Evolutionary conservation across 2,113 vertebrate genomes (phyloP).

Genomic region (Ammospiza caudacuta): DNA sequence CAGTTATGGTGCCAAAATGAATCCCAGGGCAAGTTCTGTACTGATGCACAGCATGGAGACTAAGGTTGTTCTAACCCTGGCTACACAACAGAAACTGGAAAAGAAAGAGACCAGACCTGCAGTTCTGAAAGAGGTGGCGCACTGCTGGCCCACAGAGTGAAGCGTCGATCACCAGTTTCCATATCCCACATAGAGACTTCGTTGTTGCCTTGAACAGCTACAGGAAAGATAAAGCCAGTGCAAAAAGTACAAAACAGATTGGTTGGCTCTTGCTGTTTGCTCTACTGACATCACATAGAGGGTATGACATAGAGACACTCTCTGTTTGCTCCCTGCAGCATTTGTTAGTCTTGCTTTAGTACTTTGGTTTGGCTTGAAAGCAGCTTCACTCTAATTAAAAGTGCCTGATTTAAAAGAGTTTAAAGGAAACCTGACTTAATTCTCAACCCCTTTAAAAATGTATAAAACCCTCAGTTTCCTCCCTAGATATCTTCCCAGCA

Average conservation of each 20-base stretch:
- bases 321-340: not conserved
- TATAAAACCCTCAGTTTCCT: not conserved
- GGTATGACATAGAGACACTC: not conserved
- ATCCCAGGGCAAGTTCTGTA: not conserved
- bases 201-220: slow-evolving; percentile 97
- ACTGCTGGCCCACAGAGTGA: slow-evolving; percentile 95
- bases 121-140: slow-evolving; percentile 93
- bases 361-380: not conserved
- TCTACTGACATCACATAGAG: not conserved
- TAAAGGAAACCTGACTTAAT: not conserved
- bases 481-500: not conserved
- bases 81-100: not conserved
- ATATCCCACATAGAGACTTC: slow-evolving; percentile 99
- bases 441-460: not conserved
- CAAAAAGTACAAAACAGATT: not conserved
- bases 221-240: slow-evolving; percentile 5
- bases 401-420: not conserved
- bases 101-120: slow-evolving; percentile 81
- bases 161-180: slow-evolving; percentile 95
- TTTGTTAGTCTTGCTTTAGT: not conserved
- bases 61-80: not conserved
- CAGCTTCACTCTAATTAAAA: not conserved
- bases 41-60: not conserved
- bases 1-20: not conserved
- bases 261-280: not conserved